Evolutionary conservation across 2,888 invertebrate species (phyloP).

Genomic region (Lithophane ornitopus): DNA sequence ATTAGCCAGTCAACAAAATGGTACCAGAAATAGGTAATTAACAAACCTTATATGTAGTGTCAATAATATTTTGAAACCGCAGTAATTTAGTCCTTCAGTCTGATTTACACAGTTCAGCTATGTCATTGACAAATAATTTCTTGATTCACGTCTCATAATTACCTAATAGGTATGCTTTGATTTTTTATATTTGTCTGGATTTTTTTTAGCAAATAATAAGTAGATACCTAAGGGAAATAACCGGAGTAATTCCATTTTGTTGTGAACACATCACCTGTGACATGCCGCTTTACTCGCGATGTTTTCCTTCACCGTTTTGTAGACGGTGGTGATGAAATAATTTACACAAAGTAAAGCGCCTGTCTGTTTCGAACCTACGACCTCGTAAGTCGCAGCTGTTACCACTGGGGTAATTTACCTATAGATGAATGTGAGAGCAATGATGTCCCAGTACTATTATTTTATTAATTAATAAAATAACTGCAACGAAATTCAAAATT

Average conservation of each 20-base stretch:
- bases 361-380: too few relatives aligned
- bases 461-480: too few relatives aligned
- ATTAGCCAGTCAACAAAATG: neutral
- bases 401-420: too few relatives aligned
- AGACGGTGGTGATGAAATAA: too few relatives aligned
- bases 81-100: constrained; percentile 17
- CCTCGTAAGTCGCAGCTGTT: too few relatives aligned
- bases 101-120: constrained; percentile 6
- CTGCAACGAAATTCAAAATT: too few relatives aligned
- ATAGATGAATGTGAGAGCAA: too few relatives aligned
- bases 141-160: neutral
- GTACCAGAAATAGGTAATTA: neutral
- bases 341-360: too few relatives aligned
- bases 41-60: neutral
- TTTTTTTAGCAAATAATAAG: constrained; percentile 1
- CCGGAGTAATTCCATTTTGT: neutral
- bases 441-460: too few relatives aligned
- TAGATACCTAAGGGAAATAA: neutral
- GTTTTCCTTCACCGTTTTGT: too few relatives aligned
- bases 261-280: neutral
- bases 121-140: constrained; percentile 10
- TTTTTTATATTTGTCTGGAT: neutral
- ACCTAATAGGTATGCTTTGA: neutral
- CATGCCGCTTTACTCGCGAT: too few relatives aligned
- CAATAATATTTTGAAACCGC: constrained; percentile 19